Conservation (phyloP, 2,113 vertebrate genomes). For the Zosterops hypoxanthus region DNA sequence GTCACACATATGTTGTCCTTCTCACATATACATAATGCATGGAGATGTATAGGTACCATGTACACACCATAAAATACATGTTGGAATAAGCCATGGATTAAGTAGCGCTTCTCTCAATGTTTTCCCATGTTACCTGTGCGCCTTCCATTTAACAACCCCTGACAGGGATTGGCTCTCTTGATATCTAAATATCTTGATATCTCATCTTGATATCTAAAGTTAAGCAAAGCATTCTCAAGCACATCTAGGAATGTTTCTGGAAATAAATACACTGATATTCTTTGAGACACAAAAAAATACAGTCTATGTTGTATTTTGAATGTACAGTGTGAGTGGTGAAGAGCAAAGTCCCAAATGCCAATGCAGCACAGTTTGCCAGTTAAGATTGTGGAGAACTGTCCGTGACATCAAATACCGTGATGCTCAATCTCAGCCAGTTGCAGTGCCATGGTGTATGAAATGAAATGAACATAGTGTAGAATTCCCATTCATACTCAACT, state of each 20-base stretch:
- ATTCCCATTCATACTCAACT: background rate
- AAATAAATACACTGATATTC: background rate
- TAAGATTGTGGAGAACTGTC: background rate
- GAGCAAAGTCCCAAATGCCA: background rate
- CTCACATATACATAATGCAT: background rate
- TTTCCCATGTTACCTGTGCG: background rate
- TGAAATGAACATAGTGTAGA: background rate
- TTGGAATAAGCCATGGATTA: background rate
- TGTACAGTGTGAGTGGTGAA: background rate
- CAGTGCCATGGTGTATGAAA: background rate
- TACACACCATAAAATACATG: background rate
- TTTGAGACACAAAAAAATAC: background rate
- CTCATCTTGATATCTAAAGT: background rate
- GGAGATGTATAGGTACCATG: background rate
- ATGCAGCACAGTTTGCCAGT: background rate
- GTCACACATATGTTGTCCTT: background rate
- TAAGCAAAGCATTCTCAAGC: background rate
- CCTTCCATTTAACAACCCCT: background rate
- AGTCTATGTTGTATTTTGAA: background rate
- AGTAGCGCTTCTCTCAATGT: background rate
- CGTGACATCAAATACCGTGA: background rate
- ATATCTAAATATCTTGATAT: too few relatives aligned
- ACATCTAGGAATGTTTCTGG: background rate
- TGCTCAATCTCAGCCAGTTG: background rate
- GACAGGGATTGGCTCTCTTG: background rate